These are phyloP conservation scores for Meteorus colon DNA, from an alignment of 2,888 invertebrate species.

Conservation along the genomic window DNA sequence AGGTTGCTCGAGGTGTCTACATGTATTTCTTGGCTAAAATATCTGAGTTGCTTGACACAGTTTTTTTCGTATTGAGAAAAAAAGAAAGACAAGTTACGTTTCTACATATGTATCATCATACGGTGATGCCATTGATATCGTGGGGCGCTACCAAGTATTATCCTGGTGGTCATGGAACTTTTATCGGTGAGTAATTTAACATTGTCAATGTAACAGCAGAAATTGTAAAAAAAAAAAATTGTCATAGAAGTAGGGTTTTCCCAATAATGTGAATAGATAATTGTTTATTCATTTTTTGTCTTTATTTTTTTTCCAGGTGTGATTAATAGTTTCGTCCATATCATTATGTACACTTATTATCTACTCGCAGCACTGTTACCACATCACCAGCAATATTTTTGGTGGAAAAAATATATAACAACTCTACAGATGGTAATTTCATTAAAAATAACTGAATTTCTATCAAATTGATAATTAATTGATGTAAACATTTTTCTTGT, in stretches of 20 bases:
- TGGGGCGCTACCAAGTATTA: constrained; percentile 95
- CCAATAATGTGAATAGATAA: background rate
- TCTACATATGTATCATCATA: constrained; percentile 94
- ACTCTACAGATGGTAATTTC: constrained; percentile 87
- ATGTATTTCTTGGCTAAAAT: constrained; percentile 92
- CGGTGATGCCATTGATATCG: constrained; percentile 94
- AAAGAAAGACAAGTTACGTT: constrained; percentile 92
- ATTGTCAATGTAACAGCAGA: background rate
- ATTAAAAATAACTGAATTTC: background rate
- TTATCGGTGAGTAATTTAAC: constrained; percentile 76
- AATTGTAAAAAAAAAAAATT: constrained; percentile 4
- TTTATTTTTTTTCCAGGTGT: constrained; percentile 75
- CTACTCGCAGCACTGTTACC: constrained; percentile 92
- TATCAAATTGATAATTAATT: background rate
- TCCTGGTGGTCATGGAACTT: constrained; percentile 91
- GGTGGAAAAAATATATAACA: constrained; percentile 96
- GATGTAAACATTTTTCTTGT: constrained; percentile 37
- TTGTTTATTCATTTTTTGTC: background rate
- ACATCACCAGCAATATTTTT: constrained; percentile 88
- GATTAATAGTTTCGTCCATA: constrained; percentile 95
- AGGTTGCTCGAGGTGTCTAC: constrained; percentile 84
- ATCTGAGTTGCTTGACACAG: constrained; percentile 91
- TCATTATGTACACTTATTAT: constrained; percentile 96
- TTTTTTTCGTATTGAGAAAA: constrained; percentile 95
- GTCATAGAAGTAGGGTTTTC: background rate